Evolutionary conservation across 64 coral and sea anemone species (phyloP).

Genomic region (Pocillopora verrucosa): DNA sequence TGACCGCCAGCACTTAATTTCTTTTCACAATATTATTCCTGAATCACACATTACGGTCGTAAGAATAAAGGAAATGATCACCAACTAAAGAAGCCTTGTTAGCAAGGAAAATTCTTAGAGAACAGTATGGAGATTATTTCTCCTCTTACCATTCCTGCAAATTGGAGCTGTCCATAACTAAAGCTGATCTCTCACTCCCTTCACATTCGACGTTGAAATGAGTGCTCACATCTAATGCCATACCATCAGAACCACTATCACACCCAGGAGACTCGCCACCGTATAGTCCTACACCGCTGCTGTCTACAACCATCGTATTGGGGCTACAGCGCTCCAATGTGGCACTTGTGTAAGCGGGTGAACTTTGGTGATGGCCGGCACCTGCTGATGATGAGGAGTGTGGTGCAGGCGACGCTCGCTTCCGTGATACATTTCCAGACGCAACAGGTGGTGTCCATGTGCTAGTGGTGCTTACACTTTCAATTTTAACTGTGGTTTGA

Average conservation of each 20-base stretch:
- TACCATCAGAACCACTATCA: background rate
- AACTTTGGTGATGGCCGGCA: background rate
- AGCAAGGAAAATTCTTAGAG: too few species aligned
- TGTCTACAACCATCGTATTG: background rate
- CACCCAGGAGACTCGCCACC: background rate
- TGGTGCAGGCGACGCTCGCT: background rate
- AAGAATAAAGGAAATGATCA: too few species aligned
- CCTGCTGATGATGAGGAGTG: background rate
- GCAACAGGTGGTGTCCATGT: background rate
- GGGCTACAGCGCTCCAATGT: background rate
- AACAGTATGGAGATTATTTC: too few species aligned
- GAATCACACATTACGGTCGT: too few species aligned
- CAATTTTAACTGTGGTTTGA: background rate
- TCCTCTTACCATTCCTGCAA: conserved; percentile 66
- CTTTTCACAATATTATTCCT: too few species aligned
- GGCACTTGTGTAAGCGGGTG: background rate
- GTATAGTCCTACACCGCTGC: background rate
- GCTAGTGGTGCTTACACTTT: background rate
- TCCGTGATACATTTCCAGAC: background rate
- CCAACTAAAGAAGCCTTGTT: too few species aligned
- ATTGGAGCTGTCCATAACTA: conserved; percentile 66
- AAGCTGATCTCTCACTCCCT: conserved; percentile 34
- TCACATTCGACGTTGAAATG: background rate
- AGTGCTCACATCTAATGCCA: background rate
- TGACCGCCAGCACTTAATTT: too few species aligned